Conservation (phyloP, 1,140 invertebrate species). For the Hydropsyche tenuis region DNA sequence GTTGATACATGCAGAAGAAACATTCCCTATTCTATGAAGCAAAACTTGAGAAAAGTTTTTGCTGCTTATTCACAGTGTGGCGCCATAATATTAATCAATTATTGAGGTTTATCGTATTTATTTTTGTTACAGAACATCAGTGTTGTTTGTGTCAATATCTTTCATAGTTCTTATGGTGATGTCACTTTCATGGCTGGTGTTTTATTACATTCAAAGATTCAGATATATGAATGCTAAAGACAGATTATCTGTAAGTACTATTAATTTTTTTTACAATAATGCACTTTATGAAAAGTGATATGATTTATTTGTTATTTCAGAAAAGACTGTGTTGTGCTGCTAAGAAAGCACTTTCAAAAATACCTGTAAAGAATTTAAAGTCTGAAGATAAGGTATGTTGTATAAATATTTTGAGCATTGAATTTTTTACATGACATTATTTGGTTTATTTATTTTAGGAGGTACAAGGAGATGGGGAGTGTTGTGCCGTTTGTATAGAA, state of each 20-base stretch:
- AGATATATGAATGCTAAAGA: constrained; percentile 92
- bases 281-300: background rate
- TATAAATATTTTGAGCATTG: too few species aligned
- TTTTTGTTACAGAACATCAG: constrained; percentile 75
- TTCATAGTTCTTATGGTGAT: constrained; percentile 95
- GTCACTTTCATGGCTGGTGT: constrained; percentile 90
- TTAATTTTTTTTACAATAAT: background rate
- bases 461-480: constrained; percentile 81
- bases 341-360: constrained; percentile 88
- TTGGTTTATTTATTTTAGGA: constrained; percentile 70
- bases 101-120: constrained; percentile 22
- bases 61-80: too few species aligned
- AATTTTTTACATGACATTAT: too few species aligned
- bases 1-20: too few species aligned
- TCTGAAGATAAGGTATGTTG: constrained; percentile 77
- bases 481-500: constrained; percentile 93
- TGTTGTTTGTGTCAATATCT: constrained; percentile 91
- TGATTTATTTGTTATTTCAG: constrained; percentile 63
- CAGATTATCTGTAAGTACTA: constrained; percentile 72
- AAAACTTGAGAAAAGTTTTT: too few species aligned
- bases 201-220: constrained; percentile 93
- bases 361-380: constrained; percentile 85
- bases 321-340: constrained; percentile 85
- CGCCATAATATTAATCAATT: too few species aligned
- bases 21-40: too few species aligned